Evolutionary conservation across 1,140 invertebrate species (phyloP).

Genomic region (Drosophila serrata): DNA sequence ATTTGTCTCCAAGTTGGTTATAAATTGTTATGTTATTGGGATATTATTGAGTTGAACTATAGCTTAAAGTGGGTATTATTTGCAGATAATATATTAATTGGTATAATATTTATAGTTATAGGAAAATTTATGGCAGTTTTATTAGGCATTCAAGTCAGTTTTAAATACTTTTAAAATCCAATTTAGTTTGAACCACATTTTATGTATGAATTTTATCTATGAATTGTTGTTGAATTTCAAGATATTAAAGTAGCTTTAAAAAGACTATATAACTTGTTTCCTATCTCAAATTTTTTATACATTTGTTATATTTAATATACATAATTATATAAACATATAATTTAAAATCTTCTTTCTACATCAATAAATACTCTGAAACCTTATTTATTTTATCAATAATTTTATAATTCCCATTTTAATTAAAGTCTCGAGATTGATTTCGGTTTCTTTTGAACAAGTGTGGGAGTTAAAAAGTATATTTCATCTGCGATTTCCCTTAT

Average conservation of each 20-base stretch:
- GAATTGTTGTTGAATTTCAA: background rate
- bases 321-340: background rate
- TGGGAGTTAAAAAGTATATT: slow-evolving; percentile 7
- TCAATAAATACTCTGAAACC: rapidly evolving
- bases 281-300: background rate
- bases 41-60: background rate
- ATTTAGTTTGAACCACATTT: background rate
- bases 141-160: background rate
- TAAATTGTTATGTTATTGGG: background rate
- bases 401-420: background rate
- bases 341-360: background rate
- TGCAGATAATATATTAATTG: background rate
- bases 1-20: background rate
- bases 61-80: background rate
- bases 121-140: background rate
- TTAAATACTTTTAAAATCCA: no score
- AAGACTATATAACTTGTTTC: background rate
- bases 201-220: background rate
- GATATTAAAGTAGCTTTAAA: background rate
- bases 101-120: background rate
- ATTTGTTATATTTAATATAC: background rate
- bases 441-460: background rate
- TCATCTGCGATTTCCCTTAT: background rate
- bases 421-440: background rate
- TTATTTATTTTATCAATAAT: background rate